Conservation (phyloP, 2,888 invertebrate species). For the Volucella inanis region DNA sequence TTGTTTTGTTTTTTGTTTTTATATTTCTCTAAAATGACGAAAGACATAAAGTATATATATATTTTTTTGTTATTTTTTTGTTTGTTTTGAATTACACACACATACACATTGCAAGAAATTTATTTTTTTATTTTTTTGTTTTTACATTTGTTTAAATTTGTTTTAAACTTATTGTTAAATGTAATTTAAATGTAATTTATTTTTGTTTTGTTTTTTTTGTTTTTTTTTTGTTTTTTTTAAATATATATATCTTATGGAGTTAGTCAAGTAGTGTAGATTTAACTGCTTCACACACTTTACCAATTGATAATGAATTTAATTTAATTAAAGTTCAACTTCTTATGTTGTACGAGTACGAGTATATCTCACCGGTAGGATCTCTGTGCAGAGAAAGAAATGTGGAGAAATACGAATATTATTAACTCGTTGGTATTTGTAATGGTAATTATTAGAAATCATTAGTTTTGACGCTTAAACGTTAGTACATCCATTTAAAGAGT, state of each 20-base stretch:
- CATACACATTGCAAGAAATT: conserved; percentile 74
- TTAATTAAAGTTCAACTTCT: not conserved
- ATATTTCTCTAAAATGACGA: conserved; percentile 73
- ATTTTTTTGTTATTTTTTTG: conserved; percentile 60
- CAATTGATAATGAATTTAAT: conserved; percentile 59
- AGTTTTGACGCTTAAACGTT: conserved; percentile 71
- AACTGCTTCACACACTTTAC: conserved; percentile 35
- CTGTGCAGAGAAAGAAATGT: no score
- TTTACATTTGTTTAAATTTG: conserved; percentile 27
- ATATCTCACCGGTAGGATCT: not conserved
- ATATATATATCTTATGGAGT: conserved; percentile 54
- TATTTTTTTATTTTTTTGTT: conserved; percentile 53
- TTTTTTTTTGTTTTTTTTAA: conserved; percentile 8
- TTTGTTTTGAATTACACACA: conserved; percentile 70
- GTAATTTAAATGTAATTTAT: conserved; percentile 65
- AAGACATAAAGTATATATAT: conserved; percentile 69
- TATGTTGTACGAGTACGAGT: not conserved
- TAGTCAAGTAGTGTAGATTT: conserved; percentile 63
- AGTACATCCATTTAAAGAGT: conserved; percentile 68
- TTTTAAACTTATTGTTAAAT: conserved; percentile 69
- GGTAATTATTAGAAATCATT: conserved; percentile 66
- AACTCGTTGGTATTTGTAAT: conserved; percentile 30
- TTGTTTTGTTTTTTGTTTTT: conserved; percentile 42
- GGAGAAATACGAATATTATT: not conserved
- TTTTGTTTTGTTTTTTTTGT: conserved; percentile 21